These are phyloP conservation scores for Andrena camellia DNA, from an alignment of 2,888 invertebrate genomes.

Conservation along the genomic window DNA sequence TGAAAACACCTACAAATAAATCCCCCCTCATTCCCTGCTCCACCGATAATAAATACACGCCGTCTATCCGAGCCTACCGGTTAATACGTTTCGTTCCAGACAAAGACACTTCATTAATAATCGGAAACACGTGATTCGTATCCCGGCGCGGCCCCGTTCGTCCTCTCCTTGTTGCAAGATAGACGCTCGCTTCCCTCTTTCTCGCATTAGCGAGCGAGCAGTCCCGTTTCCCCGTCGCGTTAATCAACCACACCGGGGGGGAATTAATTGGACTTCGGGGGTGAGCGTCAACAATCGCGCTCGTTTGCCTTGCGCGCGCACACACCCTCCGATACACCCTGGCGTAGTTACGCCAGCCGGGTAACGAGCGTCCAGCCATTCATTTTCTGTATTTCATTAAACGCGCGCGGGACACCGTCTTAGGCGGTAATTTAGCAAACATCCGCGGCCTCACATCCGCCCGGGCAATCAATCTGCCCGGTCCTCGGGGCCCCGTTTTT, in stretches of 20 bases:
- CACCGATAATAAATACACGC: constrained; percentile 72
- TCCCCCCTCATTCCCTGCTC: constrained; percentile 52
- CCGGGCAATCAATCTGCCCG: constrained; percentile 19
- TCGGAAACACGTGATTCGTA: constrained; percentile 78
- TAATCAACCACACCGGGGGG: constrained; percentile 60
- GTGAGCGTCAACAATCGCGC: constrained; percentile 56
- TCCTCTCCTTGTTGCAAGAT: constrained; percentile 7
- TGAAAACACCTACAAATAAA: constrained; percentile 65
- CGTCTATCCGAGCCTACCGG: constrained; percentile 55
- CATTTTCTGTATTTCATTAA: constrained; percentile 38
- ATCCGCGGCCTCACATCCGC: constrained; percentile 9
- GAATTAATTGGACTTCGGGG: constrained; percentile 70
- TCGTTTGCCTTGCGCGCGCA: constrained; percentile 39
- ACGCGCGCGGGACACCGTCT: constrained; percentile 18
- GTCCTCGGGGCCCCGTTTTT: constrained; percentile 1
- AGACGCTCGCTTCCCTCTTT: constrained; percentile 46
- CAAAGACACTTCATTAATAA: constrained; percentile 83
- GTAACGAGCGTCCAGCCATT: constrained; percentile 37
- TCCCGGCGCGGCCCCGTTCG: constrained; percentile 40
- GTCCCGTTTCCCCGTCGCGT: constrained; percentile 45
- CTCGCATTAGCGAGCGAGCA: constrained; percentile 66
- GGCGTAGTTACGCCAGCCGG: constrained; percentile 19
- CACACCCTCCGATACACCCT: not conserved
- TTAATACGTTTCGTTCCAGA: constrained; percentile 78
- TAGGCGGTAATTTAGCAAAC: constrained; percentile 41